These are phyloP conservation scores for Erynnis tages DNA, from an alignment of 2,888 invertebrate genomes.

Conservation along the genomic window DNA sequence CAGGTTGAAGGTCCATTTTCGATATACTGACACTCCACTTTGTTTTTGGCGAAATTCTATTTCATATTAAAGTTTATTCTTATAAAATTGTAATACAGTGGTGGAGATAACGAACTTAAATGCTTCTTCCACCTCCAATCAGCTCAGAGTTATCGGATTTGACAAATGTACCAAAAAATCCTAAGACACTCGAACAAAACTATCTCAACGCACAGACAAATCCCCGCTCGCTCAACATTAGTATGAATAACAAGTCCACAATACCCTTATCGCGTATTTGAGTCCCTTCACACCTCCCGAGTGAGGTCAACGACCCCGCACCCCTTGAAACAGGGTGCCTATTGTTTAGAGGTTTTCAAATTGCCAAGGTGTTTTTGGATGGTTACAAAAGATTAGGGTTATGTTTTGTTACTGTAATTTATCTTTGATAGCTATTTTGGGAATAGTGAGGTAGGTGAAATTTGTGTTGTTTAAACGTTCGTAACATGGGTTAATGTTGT, in stretches of 20 bases:
- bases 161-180: no score
- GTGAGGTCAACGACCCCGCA: slow-evolving; percentile 48
- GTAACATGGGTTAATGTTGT: no score
- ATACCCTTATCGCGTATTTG: slow-evolving; percentile 35
- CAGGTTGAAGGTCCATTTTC: no score
- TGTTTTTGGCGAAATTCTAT: no score
- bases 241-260: slow-evolving; percentile 25
- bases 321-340: slow-evolving; percentile 50
- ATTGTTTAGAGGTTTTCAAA: slow-evolving; percentile 53
- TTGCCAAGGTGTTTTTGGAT: slow-evolving; percentile 45
- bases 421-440: background rate
- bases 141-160: no score
- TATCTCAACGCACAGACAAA: background rate
- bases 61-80: no score
- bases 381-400: slow-evolving; percentile 38
- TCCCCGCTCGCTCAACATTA: background rate
- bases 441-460: background rate
- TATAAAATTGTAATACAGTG: no score
- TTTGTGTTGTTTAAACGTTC: no score
- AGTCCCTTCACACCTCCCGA: slow-evolving; percentile 36
- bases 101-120: no score
- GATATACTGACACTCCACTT: no score
- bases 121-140: no score
- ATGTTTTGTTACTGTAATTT: slow-evolving; percentile 28
- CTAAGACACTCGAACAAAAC: no score